Conservation (phyloP, 2,113 vertebrate genomes). For the Promerops cafer region DNA sequence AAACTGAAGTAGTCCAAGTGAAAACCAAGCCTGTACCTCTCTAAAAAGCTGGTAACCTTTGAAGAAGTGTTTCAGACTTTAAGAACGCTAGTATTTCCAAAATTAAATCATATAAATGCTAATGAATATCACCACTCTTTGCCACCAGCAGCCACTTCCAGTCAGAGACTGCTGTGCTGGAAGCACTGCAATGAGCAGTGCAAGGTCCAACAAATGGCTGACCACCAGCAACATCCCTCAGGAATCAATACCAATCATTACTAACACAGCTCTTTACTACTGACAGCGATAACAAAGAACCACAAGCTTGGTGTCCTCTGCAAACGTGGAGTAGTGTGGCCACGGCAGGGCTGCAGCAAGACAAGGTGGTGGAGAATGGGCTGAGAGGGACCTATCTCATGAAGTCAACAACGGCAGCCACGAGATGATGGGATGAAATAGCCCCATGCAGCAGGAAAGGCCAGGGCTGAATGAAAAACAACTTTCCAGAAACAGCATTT, state of each 20-base stretch:
- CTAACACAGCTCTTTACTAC: neutral
- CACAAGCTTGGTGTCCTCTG: neutral
- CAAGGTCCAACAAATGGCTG: neutral
- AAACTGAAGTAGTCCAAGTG: neutral
- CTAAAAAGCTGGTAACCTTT: neutral
- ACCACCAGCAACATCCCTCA: neutral
- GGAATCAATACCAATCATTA: neutral
- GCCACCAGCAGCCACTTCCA: neutral
- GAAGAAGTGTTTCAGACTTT: neutral
- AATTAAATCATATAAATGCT: neutral
- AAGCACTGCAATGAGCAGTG: neutral
- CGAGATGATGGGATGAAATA: neutral
- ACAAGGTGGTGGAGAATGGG: neutral
- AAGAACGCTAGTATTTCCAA: neutral
- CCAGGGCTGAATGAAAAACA: neutral
- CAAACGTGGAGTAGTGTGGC: accelerated
- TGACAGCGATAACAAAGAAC: accelerated
- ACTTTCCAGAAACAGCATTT: neutral
- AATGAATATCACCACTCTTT: neutral
- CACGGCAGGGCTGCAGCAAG: neutral
- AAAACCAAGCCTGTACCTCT: neutral
- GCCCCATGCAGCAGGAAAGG: neutral
- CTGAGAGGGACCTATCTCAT: neutral
- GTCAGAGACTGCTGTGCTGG: neutral
- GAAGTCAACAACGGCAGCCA: accelerated